These are phyloP conservation scores for Pachypsylla venusta DNA, from an alignment of 1,140 invertebrate species.

Conservation along the genomic window DNA sequence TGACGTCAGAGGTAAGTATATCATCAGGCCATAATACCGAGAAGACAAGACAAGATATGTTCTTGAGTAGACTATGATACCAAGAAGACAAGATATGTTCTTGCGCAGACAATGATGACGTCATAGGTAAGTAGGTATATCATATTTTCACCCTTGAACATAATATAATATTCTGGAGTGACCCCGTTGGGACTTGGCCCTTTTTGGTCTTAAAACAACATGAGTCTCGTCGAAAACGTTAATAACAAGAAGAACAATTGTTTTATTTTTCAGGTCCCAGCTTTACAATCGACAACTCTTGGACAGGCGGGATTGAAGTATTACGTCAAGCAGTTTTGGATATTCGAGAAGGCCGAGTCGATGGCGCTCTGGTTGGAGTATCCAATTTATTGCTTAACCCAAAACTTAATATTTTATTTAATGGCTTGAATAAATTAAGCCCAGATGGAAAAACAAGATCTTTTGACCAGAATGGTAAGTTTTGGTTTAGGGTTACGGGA, in stretches of 20 bases:
- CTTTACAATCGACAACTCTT: constrained; percentile 52
- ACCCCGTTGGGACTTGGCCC: too few species aligned
- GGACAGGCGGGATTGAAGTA: constrained; percentile 49
- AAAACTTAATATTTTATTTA: constrained; percentile 42
- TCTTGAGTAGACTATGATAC: too few species aligned
- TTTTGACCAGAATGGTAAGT: constrained; percentile 47
- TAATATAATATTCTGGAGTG: too few species aligned
- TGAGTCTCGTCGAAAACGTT: too few species aligned
- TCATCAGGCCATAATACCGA: too few species aligned
- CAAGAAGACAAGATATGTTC: too few species aligned
- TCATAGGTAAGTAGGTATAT: too few species aligned
- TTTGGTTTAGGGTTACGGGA: too few species aligned
- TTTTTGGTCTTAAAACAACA: too few species aligned
- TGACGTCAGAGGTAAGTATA: not conserved
- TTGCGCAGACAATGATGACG: too few species aligned
- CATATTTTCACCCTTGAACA: too few species aligned
- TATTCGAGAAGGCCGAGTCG: constrained; percentile 44
- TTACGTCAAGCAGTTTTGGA: constrained; percentile 44
- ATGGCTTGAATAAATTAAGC: constrained; percentile 42
- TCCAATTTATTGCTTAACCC: constrained; percentile 46
- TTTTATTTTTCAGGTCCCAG: constrained; percentile 42
- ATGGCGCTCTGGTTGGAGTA: constrained; percentile 53
- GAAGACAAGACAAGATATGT: too few species aligned
- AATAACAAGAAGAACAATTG: not conserved
- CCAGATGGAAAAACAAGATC: constrained; percentile 49